Percentiles rank a stretch among this genome's conserved stretches.
phyloP scores from a whole-genome alignment of 2,113 vertebrate genomes.

The Pantherophis guttatus region DNA sequence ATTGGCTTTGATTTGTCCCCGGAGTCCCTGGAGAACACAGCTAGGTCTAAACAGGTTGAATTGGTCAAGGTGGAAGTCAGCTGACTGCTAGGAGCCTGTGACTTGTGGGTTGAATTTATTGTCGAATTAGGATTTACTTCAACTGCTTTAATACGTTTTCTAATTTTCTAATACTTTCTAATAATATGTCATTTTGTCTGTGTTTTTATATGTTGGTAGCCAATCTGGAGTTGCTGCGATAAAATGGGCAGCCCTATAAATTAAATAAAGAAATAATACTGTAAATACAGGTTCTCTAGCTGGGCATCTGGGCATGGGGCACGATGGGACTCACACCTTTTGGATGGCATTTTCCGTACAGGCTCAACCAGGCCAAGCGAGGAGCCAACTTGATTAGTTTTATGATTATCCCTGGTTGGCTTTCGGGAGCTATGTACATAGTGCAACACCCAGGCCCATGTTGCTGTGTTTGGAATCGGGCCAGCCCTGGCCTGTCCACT shows the following conservation, averaged over 20 bases:
- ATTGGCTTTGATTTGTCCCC: neutral
- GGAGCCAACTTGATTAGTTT: neutral
- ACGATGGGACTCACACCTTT: neutral
- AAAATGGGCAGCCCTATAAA: neutral
- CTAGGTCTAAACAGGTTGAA: neutral
- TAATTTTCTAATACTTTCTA: neutral
- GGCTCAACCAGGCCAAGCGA: neutral
- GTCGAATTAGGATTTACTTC: neutral
- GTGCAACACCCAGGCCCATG: neutral
- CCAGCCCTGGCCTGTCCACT: neutral
- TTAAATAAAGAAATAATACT: neutral
- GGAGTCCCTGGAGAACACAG: neutral
- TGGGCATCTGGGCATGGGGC: neutral
- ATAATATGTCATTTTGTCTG: neutral
- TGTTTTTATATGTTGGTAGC: neutral
- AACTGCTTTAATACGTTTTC: neutral
- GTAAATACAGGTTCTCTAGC: neutral
- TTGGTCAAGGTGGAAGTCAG: neutral
- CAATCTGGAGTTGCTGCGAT: neutral
- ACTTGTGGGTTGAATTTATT: neutral
- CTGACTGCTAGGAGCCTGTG: neutral
- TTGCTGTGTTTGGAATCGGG: neutral
- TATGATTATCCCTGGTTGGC: neutral
- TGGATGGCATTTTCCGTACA: accelerated
- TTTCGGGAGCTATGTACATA: neutral